phyloP scores from a whole-genome alignment of 2,888 invertebrate species.

The Campoletis raptor region DNA sequence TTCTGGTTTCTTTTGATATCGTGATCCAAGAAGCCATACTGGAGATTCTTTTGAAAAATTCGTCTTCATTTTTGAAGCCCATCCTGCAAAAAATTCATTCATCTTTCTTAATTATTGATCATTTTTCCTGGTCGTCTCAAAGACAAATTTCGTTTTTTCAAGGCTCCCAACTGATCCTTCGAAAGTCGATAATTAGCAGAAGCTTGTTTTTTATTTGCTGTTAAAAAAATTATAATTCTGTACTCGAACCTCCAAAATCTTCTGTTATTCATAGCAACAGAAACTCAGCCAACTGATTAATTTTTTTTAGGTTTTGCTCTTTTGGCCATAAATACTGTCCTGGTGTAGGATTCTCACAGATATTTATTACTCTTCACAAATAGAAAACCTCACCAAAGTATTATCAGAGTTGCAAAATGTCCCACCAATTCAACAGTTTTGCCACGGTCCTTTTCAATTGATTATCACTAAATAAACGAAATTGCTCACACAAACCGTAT shows the following conservation, averaged over 20 bases:
- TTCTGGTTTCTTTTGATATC: conserved; percentile 90
- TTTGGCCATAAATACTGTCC: neutral
- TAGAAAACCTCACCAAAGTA: neutral
- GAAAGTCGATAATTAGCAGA: too few species aligned
- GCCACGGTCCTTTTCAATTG: neutral
- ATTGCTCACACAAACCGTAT: conserved; percentile 87
- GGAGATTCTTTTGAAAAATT: conserved; percentile 94
- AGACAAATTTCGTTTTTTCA: neutral
- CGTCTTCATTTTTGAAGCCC: conserved; percentile 92
- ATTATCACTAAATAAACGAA: neutral
- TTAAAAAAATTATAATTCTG: too few species aligned
- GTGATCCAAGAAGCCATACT: conserved; percentile 93
- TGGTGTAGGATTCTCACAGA: neutral
- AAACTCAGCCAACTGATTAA: too few species aligned
- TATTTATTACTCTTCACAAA: neutral
- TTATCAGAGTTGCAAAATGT: neutral
- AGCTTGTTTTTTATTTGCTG: too few species aligned
- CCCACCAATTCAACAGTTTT: neutral
- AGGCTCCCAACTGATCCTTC: too few species aligned
- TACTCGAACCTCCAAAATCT: too few species aligned
- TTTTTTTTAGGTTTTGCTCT: neutral
- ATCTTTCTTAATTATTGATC: neutral
- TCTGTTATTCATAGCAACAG: too few species aligned
- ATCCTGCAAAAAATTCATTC: conserved; percentile 84
- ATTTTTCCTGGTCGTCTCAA: conserved; percentile 72